Conservation (phyloP, 2,113 vertebrate genomes). For the Elephantulus edwardii region DNA sequence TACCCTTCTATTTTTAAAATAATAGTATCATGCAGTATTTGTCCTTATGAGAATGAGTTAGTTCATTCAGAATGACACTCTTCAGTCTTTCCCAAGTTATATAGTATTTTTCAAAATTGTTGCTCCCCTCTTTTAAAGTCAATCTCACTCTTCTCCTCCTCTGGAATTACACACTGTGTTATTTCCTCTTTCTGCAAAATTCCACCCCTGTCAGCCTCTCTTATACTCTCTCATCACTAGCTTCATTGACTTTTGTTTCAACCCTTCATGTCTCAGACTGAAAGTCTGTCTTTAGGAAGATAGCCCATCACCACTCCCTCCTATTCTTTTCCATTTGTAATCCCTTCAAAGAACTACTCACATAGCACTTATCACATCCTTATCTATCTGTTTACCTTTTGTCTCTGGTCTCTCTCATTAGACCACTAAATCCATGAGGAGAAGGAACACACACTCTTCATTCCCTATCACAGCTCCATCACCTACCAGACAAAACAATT, state of each 20-base stretch:
- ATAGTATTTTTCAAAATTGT: too few species aligned
- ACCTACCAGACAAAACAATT: neutral
- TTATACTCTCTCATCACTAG: neutral
- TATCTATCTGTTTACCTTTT: neutral
- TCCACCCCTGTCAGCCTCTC: neutral
- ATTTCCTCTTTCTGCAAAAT: neutral
- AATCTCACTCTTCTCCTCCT: neutral
- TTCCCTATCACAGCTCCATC: neutral
- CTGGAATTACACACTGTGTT: neutral
- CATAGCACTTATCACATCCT: neutral
- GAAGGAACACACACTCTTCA: neutral
- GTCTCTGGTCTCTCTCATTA: neutral
- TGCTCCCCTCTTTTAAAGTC: neutral
- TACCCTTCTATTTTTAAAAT: too few species aligned
- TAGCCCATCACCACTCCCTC: too few species aligned
- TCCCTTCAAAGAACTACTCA: neutral
- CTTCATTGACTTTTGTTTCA: neutral
- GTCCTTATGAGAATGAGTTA: too few species aligned
- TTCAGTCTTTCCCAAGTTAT: too few species aligned
- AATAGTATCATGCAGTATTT: too few species aligned
- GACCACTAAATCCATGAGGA: neutral
- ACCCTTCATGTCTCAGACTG: neutral
- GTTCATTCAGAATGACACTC: too few species aligned
- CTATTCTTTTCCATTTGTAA: neutral
- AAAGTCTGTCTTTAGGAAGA: neutral